A percentile compares a stretch with the other conserved stretches of the same genome.
phyloP scores from a whole-genome alignment of 2,113 vertebrate genomes.

The Meriones unguiculatus region DNA sequence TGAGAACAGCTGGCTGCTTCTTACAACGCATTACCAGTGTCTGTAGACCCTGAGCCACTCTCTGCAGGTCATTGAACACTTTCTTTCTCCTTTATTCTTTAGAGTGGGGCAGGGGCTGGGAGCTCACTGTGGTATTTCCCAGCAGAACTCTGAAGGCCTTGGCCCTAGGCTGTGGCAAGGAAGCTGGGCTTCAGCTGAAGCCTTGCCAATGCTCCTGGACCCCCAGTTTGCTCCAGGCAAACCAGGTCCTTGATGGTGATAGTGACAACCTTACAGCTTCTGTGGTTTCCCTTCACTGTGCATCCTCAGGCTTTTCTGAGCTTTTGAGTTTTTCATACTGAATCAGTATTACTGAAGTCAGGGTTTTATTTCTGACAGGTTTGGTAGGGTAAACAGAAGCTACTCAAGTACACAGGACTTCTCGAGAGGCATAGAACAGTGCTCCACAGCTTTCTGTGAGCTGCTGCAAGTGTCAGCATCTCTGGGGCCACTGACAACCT shows the following conservation, averaged over 20 bases:
- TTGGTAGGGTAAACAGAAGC: not conserved
- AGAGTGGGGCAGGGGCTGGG: not conserved
- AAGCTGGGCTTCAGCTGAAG: not conserved
- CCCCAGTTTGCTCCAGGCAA: not conserved
- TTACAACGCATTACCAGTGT: not conserved
- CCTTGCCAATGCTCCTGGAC: not conserved
- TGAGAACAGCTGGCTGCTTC: not conserved
- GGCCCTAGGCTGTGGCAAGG: not conserved
- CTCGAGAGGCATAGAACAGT: not conserved
- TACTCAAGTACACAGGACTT: not conserved
- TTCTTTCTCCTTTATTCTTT: not conserved
- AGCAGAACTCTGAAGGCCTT: not conserved
- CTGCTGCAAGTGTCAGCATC: not conserved
- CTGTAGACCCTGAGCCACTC: not conserved
- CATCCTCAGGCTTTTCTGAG: not conserved
- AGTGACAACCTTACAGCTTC: not conserved
- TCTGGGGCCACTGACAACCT: not conserved
- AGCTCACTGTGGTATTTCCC: not conserved
- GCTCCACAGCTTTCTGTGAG: not conserved
- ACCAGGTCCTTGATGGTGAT: not conserved
- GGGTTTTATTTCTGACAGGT: not conserved
- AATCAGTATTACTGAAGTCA: not conserved
- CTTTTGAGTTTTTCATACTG: not conserved
- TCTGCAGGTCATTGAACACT: not conserved
- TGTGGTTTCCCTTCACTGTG: not conserved